These are phyloP conservation scores for Hapalemur alaotrensis DNA, from an alignment of 2,797 vertebrate species.

Conservation along the genomic window DNA sequence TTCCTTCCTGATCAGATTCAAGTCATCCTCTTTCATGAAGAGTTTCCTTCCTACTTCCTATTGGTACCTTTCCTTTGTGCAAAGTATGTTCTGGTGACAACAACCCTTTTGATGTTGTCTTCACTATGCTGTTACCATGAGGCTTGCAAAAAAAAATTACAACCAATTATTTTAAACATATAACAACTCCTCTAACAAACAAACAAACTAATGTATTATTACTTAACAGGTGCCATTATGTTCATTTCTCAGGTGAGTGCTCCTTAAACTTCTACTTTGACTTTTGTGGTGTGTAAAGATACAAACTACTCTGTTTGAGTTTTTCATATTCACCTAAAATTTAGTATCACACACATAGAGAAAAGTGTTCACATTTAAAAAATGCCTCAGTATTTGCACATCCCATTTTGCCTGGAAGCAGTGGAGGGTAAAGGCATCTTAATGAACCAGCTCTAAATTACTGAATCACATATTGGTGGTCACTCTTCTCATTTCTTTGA, in stretches of 20 bases:
- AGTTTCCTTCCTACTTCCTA: not conserved
- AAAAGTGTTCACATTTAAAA: not conserved
- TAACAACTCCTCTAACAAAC: not conserved
- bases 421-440: not conserved
- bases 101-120: not conserved
- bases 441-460: not conserved
- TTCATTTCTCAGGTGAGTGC: not conserved
- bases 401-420: not conserved
- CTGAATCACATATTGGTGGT: not conserved
- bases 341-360: not conserved
- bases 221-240: not conserved
- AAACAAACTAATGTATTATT: not conserved
- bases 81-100: not conserved
- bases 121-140: not conserved
- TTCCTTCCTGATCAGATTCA: not conserved
- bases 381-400: not conserved
- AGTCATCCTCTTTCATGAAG: not conserved
- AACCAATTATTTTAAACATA: not conserved
- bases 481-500: not conserved
- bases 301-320: not conserved
- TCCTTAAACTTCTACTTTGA: not conserved
- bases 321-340: not conserved
- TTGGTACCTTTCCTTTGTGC: not conserved
- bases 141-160: not conserved
- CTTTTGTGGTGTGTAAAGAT: not conserved